Conservation (phyloP, 2,888 invertebrate genomes). For the Acanthosepion esculentum region DNA sequence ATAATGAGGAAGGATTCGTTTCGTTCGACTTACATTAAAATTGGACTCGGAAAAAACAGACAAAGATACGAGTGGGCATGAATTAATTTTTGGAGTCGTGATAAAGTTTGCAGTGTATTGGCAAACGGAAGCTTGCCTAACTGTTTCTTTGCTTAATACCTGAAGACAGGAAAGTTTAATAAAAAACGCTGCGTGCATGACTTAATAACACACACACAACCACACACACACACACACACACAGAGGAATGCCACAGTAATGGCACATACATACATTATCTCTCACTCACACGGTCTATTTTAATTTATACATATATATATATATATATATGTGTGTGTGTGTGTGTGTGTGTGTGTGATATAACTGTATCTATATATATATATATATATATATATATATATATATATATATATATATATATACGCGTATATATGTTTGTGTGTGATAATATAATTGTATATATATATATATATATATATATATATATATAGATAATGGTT, state of each 20-base stretch:
- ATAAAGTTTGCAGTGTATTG: neutral
- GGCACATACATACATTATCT: no score
- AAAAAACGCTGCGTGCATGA: neutral
- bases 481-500: no score
- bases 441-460: no score
- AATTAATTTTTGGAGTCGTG: conserved; percentile 33
- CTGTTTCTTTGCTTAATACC: neutral
- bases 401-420: no score
- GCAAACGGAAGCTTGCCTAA: neutral
- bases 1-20: neutral
- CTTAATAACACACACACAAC: neutral
- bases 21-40: neutral
- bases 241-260: neutral
- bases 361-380: no score
- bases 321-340: no score
- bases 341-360: no score
- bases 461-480: no score
- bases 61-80: neutral
- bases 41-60: neutral
- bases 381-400: no score
- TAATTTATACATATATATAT: no score
- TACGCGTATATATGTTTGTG: no score
- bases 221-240: neutral
- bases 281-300: no score
- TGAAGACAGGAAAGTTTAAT: neutral